Percentiles rank a stretch among this genome's conserved stretches.
Evolutionary conservation across 2,113 vertebrate species (phyloP).

Genomic region (Tupaia chinensis): DNA sequence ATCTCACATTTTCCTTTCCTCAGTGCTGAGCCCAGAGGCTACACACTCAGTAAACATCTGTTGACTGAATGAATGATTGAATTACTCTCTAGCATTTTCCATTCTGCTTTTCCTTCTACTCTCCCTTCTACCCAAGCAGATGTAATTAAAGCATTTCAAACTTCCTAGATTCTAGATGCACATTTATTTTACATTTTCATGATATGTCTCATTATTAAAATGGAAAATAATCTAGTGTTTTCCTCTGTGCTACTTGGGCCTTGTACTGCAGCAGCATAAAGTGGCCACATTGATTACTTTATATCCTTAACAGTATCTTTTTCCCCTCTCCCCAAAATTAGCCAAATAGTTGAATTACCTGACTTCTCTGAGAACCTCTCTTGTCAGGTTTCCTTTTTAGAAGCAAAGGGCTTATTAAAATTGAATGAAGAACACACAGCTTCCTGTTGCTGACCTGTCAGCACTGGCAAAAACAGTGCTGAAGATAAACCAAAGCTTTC

Average conservation of each 20-base stretch:
- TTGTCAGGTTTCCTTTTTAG: background rate
- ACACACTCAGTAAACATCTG: background rate
- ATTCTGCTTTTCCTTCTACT: background rate
- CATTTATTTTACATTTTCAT: background rate
- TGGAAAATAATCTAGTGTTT: background rate
- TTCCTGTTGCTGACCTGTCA: background rate
- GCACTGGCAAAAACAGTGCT: background rate
- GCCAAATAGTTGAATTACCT: background rate
- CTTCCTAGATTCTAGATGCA: background rate
- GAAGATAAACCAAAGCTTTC: background rate
- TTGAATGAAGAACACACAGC: slow-evolving; percentile 29
- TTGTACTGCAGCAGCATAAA: background rate
- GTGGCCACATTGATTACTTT: background rate
- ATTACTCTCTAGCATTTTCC: background rate
- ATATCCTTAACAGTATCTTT: background rate
- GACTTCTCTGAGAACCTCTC: background rate
- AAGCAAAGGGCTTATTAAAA: slow-evolving; percentile 62
- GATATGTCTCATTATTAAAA: background rate
- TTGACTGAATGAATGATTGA: background rate
- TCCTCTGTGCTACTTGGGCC: too few species aligned
- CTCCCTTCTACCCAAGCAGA: background rate
- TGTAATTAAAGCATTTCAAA: background rate
- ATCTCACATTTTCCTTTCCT: background rate
- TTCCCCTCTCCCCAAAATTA: background rate
- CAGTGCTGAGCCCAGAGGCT: background rate